Base-by-base conservation (phyloP, 2,888 invertebrate genomes). In the Nymphalis urticae region DNA sequence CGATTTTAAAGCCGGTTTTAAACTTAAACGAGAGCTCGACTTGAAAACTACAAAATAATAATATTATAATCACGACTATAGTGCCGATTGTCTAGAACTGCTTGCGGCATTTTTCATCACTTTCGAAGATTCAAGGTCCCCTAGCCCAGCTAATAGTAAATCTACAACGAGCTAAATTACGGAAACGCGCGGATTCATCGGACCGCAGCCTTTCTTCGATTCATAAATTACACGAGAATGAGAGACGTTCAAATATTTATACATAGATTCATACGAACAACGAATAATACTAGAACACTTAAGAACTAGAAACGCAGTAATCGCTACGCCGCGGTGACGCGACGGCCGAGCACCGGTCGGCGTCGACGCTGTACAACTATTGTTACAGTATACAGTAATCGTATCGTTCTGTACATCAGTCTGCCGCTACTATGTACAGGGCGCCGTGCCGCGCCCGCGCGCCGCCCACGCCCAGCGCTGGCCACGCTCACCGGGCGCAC, bases 241-340 rank as follows among this genome's bases (percentile, higher is more conserved):
- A 91, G 90, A 90, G 88, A 91, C 90, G 87, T 90, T 90, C 90
- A 91, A 92, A 92, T 90, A 90, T 92, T 92, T 90, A 90, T 92
- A 92, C 92, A 92, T 92, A 91, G 90, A 91, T 90, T 90, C 90
- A 89, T 92, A 92, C 92, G 90, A 91, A 91, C 92, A 91, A 92
- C 88, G 89, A 90, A 88, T 92, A 92, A 92, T 92, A 92, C 92
- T 92, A 92, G 90, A 91, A 92, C 92, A 89, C 92, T 92, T 91
- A 91, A 74, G 79, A 82, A 75, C 90, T 90, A 92, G 75, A 81
- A 85, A 87, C 88, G 85, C 85, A 83, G 83, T 80, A 81, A 83
- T 83, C 85, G 82, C 82, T 82, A 82, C 84, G 87, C 83, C 86
- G 86, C 88, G 88, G 84, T 76, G 85, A 85, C 84, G 85, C 87